Evolutionary conservation across 2,113 vertebrate genomes (phyloP).

Genomic region (Crotalus viridis): DNA sequence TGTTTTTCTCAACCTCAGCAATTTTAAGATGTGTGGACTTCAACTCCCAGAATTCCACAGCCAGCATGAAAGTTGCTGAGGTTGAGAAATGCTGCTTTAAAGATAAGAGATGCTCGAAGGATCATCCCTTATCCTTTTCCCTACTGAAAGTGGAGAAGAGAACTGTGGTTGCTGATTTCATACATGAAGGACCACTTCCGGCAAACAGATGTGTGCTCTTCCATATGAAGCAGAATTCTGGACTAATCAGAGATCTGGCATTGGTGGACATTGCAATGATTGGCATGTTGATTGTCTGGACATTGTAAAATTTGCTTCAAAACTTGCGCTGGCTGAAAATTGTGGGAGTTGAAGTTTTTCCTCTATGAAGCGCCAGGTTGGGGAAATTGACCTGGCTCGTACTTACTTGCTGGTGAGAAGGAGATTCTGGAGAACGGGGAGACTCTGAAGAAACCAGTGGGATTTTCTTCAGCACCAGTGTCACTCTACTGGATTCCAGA

Average conservation of each 20-base stretch:
- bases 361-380: neutral
- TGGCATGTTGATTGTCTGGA: neutral
- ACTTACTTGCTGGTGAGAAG: conserved; percentile 34
- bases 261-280: neutral
- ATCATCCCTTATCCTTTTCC: neutral
- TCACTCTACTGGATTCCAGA: conserved; percentile 71
- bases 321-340: neutral
- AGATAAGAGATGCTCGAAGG: neutral
- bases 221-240: neutral
- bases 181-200: neutral
- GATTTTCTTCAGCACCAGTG: conserved; percentile 86
- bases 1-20: neutral
- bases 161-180: neutral
- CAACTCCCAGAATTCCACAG: neutral
- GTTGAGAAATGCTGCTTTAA: neutral
- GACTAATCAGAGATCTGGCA: neutral
- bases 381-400: too few species aligned
- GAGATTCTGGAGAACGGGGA: rapidly evolving
- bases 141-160: neutral
- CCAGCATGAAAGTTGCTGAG: neutral
- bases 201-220: neutral
- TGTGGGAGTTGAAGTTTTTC: neutral
- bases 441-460: conserved; percentile 33
- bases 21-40: neutral
- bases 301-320: neutral